Conservation (phyloP, 2,797 vertebrate species). For the Macroramphosus scolopax region DNA sequence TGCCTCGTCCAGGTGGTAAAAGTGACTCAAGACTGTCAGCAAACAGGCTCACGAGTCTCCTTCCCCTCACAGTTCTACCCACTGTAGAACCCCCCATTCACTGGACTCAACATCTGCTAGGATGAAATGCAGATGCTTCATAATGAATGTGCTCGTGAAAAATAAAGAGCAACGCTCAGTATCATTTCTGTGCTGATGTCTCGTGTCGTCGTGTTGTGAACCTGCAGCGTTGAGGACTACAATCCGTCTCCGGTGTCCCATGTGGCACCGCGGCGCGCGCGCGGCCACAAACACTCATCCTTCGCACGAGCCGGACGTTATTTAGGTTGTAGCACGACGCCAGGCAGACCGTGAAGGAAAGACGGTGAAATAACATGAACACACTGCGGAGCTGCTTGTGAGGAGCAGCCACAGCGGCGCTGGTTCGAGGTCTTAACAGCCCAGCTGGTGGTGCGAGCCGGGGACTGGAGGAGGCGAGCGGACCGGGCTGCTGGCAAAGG, state of each 20-base stretch:
- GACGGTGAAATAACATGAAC: background rate
- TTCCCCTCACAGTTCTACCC: no score
- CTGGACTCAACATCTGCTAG: no score
- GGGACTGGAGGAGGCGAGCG: conserved; percentile 4
- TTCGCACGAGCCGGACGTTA: conserved; percentile 19
- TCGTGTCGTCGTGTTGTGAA: background rate
- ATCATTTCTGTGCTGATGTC: no score
- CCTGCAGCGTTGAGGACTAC: no score
- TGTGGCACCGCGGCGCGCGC: conserved; percentile 42
- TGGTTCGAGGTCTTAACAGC: conserved; percentile 5
- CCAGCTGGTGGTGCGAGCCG: conserved; percentile 7
- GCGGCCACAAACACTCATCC: conserved; percentile 13
- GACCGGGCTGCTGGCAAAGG: background rate
- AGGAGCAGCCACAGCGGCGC: conserved; percentile 4
- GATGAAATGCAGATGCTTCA: no score
- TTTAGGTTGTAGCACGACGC: conserved; percentile 4
- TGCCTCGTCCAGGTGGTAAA: no score
- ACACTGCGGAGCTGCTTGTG: background rate
- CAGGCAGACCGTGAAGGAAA: conserved; percentile 1
- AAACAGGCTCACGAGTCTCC: background rate
- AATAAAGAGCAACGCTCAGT: no score
- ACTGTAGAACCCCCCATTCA: no score
- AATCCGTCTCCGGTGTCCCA: conserved; percentile 36
- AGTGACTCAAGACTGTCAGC: background rate
- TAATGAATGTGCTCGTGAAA: no score